Percentiles rank a stretch among this genome's conserved stretches.
Evolutionary conservation across 1,140 invertebrate genomes (phyloP).

Genomic region (Holcopasites calliopsidis): DNA sequence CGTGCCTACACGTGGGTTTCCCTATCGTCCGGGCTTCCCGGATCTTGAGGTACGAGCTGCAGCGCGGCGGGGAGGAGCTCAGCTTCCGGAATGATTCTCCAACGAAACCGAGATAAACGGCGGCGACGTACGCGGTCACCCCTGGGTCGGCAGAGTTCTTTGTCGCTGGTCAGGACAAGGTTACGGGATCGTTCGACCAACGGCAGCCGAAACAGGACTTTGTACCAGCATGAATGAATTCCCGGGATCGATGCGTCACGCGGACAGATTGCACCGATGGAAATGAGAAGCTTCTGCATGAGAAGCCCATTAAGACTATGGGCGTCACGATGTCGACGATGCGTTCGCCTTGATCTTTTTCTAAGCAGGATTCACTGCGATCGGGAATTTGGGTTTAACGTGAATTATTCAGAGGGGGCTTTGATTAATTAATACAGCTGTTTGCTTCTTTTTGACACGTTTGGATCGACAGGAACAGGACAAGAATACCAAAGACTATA

Average conservation of each 20-base stretch:
- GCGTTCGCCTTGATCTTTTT: no score
- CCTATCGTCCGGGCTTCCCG: slow-evolving; percentile 53
- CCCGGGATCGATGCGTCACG: neutral
- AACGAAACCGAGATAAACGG: slow-evolving; percentile 51
- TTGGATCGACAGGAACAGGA: no score
- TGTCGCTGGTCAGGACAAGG: neutral
- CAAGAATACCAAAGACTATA: no score
- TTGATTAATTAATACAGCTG: no score
- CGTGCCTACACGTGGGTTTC: slow-evolving; percentile 11
- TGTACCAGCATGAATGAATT: neutral
- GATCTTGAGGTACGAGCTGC: slow-evolving; percentile 44
- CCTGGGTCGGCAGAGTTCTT: slow-evolving; percentile 12
- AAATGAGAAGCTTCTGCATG: neutral
- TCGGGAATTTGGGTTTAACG: no score
- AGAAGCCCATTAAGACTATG: neutral
- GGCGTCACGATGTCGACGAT: neutral
- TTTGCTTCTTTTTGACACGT: no score
- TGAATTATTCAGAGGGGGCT: no score
- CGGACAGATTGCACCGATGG: neutral
- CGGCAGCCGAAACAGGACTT: neutral
- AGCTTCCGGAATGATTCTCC: slow-evolving; percentile 49
- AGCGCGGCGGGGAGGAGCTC: no score
- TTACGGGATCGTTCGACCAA: neutral
- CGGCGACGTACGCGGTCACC: neutral
- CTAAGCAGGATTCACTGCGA: no score